Percentiles rank a stretch among this genome's conserved stretches.
phyloP scores from a whole-genome alignment of 2,113 vertebrate species.

The Lampris incognitus region DNA sequence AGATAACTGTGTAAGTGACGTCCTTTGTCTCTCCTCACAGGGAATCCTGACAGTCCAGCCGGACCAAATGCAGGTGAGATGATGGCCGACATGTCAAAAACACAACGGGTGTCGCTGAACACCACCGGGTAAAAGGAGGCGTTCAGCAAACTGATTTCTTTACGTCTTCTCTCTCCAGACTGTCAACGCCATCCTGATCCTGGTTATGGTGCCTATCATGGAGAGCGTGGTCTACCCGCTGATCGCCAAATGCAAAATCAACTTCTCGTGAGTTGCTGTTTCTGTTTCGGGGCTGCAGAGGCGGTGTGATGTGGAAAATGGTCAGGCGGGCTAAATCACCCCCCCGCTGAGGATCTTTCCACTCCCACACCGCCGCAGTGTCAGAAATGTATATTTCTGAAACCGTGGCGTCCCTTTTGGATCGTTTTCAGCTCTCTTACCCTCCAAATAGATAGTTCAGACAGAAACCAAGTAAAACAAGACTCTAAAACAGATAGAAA shows the following conservation, averaged over 20 bases:
- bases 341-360: no score
- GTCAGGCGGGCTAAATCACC: no score
- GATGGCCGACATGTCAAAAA: not conserved
- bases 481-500: no score
- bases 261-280: constrained; percentile 89
- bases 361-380: no score
- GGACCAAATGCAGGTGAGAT: constrained; percentile 96
- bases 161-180: constrained; percentile 78
- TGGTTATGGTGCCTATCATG: constrained; percentile 89
- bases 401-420: no score
- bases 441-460: no score
- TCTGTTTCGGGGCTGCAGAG: not conserved
- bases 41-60: constrained; percentile 87
- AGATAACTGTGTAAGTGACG: not conserved
- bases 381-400: no score
- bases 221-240: constrained; percentile 89
- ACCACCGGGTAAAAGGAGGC: not conserved
- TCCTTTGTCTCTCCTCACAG: constrained; percentile 69
- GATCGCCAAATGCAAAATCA: constrained; percentile 88
- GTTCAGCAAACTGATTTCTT: no score
- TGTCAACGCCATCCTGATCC: constrained; percentile 92
- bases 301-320: no score
- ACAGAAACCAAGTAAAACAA: no score
- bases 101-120: not conserved
- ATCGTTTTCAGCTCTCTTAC: no score